Evolutionary conservation across 2,888 invertebrate genomes (phyloP).

Genomic region (Acronicta aceris): DNA sequence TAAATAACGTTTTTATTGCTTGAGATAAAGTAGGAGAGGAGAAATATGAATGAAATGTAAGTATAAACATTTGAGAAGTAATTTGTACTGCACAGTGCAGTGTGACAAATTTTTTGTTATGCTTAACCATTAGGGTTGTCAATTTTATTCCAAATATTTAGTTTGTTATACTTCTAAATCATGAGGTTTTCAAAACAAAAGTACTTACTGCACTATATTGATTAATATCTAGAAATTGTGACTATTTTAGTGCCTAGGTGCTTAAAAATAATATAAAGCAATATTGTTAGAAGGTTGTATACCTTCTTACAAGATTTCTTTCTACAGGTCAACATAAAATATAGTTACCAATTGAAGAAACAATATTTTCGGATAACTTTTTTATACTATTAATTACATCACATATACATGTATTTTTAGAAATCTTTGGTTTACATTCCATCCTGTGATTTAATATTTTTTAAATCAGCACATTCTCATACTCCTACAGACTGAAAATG

Average conservation of each 20-base stretch:
- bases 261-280: too few relatives aligned
- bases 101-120: conserved; percentile 30
- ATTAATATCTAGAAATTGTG: too few relatives aligned
- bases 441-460: too few relatives aligned
- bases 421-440: too few relatives aligned
- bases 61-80: conserved; percentile 37
- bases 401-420: too few relatives aligned
- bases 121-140: conserved; percentile 32
- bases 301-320: too few relatives aligned
- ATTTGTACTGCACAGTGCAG: conserved; percentile 41
- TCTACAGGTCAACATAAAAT: too few relatives aligned
- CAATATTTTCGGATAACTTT: too few relatives aligned
- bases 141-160: neutral
- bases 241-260: too few relatives aligned
- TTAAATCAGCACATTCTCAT: neutral
- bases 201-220: neutral
- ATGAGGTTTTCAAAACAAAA: neutral
- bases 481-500: conserved; percentile 5
- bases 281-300: too few relatives aligned
- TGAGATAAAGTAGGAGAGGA: conserved; percentile 29
- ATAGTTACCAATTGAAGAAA: too few relatives aligned
- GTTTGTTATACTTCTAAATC: conserved; percentile 4
- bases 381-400: too few relatives aligned
- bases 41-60: conserved; percentile 32
- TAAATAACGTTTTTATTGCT: conserved; percentile 44